These are phyloP conservation scores for Ardeotis arabs DNA, from an alignment of 2,113 vertebrate genomes.

Conservation along the genomic window DNA sequence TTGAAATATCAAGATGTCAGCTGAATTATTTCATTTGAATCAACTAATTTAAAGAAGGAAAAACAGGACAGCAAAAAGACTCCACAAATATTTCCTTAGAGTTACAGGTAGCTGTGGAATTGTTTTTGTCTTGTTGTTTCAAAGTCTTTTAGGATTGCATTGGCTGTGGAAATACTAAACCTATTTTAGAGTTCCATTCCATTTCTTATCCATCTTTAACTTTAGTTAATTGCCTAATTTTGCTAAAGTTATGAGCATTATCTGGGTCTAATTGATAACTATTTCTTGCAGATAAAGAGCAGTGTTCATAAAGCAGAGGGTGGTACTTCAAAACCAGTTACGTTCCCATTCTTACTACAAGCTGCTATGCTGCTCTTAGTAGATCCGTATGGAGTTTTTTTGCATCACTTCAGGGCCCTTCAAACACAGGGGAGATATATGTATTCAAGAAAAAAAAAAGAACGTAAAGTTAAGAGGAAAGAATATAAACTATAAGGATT, in stretches of 20 bases:
- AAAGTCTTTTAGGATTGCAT: neutral
- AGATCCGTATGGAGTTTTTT: neutral
- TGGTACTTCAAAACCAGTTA: neutral
- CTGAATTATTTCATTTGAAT: constrained; percentile 16
- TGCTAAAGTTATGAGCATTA: neutral
- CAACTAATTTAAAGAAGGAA: neutral
- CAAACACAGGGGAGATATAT: neutral
- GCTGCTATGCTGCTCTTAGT: neutral
- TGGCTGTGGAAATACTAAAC: neutral
- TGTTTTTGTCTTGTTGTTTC: neutral
- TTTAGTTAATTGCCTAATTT: neutral
- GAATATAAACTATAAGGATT: neutral
- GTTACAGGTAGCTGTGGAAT: neutral
- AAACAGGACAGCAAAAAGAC: neutral
- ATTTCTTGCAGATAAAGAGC: neutral
- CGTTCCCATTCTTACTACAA: neutral
- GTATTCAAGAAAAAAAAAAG: neutral
- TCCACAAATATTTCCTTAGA: neutral
- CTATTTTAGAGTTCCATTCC: neutral
- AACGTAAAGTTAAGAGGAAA: neutral
- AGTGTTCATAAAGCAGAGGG: neutral
- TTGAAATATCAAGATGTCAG: neutral
- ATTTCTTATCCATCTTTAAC: neutral
- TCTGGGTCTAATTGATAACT: neutral
- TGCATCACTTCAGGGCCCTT: neutral